Base-by-base conservation (phyloP, 2,797 vertebrate species). In the Silurus aristotelis region DNA sequence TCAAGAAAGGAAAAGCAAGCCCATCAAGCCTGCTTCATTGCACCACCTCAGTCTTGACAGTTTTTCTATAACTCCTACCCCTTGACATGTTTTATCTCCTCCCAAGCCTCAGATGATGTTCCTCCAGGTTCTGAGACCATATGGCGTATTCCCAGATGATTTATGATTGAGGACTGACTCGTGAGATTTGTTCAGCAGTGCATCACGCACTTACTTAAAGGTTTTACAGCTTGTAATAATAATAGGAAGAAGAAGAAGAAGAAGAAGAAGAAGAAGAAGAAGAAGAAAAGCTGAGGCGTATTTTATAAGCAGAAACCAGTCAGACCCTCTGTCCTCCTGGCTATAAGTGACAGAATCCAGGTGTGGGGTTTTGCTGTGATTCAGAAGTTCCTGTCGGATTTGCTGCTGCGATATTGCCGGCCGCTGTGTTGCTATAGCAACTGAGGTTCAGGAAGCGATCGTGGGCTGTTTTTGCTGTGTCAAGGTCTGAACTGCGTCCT, bases 351-450 rank as follows among this genome's bases (percentile, higher is more conserved):
- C 27, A 63, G 76, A 43, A 79, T 43, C 10, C 14, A n/a, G 22
- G 22, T 55, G 72, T 15, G 15, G 52, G 22, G 7, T 31, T 3
- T 43, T 5, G 8, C 52, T 10, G 22, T 63, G 15, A 4, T 56
- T 66, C 63, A 14, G 19, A 48, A 5, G 27, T 66, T 63, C 72
- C 60, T 25, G 48, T 60, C 38, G 71, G 79, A 66, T 76, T 67
- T 68, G 6, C 76, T 71, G 14, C 22, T 6, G n/a, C 63, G 31
- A 82, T 31, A 10, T 60, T 13, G 38, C 71, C 68, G 20, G 61
- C 72, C 72, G 76, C 17, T 38, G 89, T 91, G 94, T 95, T 95
- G 88, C 94, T 86, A 94, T 95, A 90, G 94, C 93, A 94, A 95
- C 94, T 90, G 91, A 84, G 89, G 92, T 94, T 93, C 91, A 90